These are phyloP conservation scores for Conopomorpha cramerella DNA, from an alignment of 1,140 invertebrate species.

Conservation along the genomic window DNA sequence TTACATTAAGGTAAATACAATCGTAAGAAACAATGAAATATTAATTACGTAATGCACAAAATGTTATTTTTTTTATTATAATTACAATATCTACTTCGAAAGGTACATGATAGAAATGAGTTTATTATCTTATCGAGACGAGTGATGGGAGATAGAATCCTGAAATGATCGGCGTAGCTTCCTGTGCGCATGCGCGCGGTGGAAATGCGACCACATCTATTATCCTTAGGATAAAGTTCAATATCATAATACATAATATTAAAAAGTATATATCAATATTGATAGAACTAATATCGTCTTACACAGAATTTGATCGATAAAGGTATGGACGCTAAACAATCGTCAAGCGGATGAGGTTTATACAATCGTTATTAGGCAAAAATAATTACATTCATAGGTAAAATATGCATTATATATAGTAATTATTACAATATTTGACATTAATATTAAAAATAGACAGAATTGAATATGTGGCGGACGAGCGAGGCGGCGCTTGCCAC, in stretches of 20 bases:
- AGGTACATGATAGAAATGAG: conserved; percentile 58
- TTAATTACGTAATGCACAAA: conserved; percentile 59
- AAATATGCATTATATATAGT: conserved; percentile 57
- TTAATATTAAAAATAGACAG: conserved; percentile 60
- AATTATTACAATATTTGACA: conserved; percentile 61
- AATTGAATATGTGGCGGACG: conserved; percentile 60
- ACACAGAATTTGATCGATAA: conserved; percentile 55
- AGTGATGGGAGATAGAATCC: conserved; percentile 56
- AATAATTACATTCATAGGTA: conserved; percentile 59
- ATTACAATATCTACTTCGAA: conserved; percentile 59
- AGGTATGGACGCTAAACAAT: conserved; percentile 38
- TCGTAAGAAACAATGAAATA: conserved; percentile 58
- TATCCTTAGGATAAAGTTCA: conserved; percentile 60
- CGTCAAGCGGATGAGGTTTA: conserved; percentile 56
- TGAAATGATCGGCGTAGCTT: conserved; percentile 52
- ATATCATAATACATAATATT: conserved; percentile 56
- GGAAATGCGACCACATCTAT: conserved; percentile 45
- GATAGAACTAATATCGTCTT: conserved; percentile 50
- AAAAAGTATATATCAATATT: conserved; percentile 36
- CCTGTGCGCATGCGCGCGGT: conserved; percentile 45
- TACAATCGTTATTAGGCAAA: conserved; percentile 59
- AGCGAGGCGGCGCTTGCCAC: conserved; percentile 42
- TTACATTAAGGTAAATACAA: conserved; percentile 56
- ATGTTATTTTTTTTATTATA: conserved; percentile 50
- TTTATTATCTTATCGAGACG: conserved; percentile 57